Base-by-base conservation (phyloP, 2,113 vertebrate genomes). In the Aix galericulata region DNA sequence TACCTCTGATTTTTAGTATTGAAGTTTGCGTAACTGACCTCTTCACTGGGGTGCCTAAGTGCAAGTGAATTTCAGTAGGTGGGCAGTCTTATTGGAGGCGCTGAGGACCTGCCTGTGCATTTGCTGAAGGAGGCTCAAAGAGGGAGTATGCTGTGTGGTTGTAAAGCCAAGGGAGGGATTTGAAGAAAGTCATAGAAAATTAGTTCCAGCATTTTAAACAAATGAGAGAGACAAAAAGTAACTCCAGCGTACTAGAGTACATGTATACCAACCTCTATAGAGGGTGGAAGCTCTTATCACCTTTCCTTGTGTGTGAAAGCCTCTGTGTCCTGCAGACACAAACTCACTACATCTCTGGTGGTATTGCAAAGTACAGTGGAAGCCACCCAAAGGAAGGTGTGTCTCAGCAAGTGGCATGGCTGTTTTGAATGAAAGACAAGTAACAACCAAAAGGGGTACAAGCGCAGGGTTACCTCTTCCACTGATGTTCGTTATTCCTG, bases 331-430 rank as follows among this genome's bases (percentile, higher is more conserved):
- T 78, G n/a, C n/a, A 50, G 38, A 34, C 42, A 6, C 27, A 79
- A 90, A 59, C 38, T 34, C 25, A 13, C 17, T 85, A 56, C 52
- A 67, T 32, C 66, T 42, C 13, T 0, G 0, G n/a, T 38, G 16
- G n/a, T 64, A 6, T 40, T 67, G 3, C 29, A 42, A 17, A 9
- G 9, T 60, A 5, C 26, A 23, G 22, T 73, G 25, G 9, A 23
- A 22, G 32, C n/a, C 55, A 82, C 1, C 29, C 53, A 2, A 10
- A 56, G 44, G 31, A 72, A 40, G 5, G 4, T 21, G 5, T 14
- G 1, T 79, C 60, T 68, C 53, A 73, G 60, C 8, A 72, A 18
- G 4, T 26, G 20, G 42, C 26, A 5, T 40, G 27, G 9, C n/a
- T 84, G 22, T 4, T 81, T 85, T 76, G 52, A 69, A 82, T 62